Conservation (phyloP, 2,113 vertebrate species). For the Plectropomus leopardus region DNA sequence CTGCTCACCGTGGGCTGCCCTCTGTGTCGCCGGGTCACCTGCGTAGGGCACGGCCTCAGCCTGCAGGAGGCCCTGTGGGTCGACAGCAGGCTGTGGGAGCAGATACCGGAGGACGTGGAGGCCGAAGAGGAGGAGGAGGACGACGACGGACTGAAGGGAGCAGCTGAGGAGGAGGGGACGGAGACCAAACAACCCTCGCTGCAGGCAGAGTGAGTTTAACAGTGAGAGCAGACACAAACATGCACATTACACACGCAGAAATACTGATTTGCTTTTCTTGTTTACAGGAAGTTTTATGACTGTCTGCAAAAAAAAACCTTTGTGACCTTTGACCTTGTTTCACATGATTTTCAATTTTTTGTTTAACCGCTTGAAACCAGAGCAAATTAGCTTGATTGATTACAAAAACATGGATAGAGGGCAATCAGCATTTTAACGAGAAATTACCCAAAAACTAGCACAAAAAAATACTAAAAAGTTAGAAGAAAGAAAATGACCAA, state of each 20-base stretch:
- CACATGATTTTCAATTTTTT: neutral
- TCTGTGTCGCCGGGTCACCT: slow-evolving; percentile 82
- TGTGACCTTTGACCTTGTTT: slow-evolving; percentile 24
- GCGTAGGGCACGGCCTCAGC: slow-evolving; percentile 61
- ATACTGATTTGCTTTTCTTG: neutral
- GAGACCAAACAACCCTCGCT: slow-evolving; percentile 41
- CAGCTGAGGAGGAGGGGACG: slow-evolving; percentile 42
- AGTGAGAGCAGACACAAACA: neutral
- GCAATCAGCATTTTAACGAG: too few species aligned
- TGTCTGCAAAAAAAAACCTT: neutral
- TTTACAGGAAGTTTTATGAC: neutral
- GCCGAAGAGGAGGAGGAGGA: slow-evolving; percentile 9
- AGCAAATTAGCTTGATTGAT: too few species aligned
- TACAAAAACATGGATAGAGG: too few species aligned
- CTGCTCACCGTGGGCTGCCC: slow-evolving; percentile 81
- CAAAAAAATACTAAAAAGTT: too few species aligned
- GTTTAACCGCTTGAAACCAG: too few species aligned
- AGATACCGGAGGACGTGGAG: slow-evolving; percentile 66
- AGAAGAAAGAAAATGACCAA: too few species aligned
- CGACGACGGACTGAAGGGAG: slow-evolving; percentile 8
- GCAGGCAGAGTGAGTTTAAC: slow-evolving; percentile 71
- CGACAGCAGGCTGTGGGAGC: slow-evolving; percentile 80
- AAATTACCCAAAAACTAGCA: too few species aligned
- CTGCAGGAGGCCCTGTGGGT: slow-evolving; percentile 82
- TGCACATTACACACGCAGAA: neutral